Evolutionary conservation across 2,888 invertebrate species (phyloP), one percentile per base, ranked within the genome.

Genomic region (Cybosia mesomella): DNA sequence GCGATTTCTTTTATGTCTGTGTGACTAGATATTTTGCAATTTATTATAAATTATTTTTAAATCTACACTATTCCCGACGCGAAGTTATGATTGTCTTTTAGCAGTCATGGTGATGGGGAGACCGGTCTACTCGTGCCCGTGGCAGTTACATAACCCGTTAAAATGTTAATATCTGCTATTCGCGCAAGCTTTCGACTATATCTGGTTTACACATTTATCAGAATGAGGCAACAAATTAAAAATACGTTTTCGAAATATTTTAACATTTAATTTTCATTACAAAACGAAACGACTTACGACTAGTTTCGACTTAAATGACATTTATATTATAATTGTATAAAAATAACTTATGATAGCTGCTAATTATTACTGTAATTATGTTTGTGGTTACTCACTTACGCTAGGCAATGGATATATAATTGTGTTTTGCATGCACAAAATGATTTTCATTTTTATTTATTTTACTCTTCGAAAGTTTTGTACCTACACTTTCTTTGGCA

Each of bases 401-500:
- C 75, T 73, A 75, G 59, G 58, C 67, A 80, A 72, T 73, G 72
- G 55, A 73, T 80, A 81, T 79, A 82, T 80, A 82, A 75, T 82
- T 83, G 83, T 71, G 82, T 86, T n/a, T 86, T 87, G 86, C 90
- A 92, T 92, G 92, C 91, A 91, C 88, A 85, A 86, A 85, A 84
- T 83, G 28, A 82, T 79, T 68, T 76, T 83, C 75, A 81, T 80
- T 66, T 67, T 77, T 74, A 74, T 79, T 80, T 80, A 67, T 79
- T 75, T 77, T 79, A 70, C 81, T 79, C 65, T 79, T 77, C 77
- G 79, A 84, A 85, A 82, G 82, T 91, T 89, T 70, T 92, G 90
- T 92, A 91, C 90, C 87, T 87, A 89, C 83, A 89, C 85, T 85
- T 87, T 94, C 94, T 94, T 94, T 93, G 93, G 93, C 89, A 90